A percentile compares a stretch with the other conserved stretches of the same genome.
phyloP scores from a whole-genome alignment of 2,888 invertebrate species.

The Latrodectus hesperus region DNA sequence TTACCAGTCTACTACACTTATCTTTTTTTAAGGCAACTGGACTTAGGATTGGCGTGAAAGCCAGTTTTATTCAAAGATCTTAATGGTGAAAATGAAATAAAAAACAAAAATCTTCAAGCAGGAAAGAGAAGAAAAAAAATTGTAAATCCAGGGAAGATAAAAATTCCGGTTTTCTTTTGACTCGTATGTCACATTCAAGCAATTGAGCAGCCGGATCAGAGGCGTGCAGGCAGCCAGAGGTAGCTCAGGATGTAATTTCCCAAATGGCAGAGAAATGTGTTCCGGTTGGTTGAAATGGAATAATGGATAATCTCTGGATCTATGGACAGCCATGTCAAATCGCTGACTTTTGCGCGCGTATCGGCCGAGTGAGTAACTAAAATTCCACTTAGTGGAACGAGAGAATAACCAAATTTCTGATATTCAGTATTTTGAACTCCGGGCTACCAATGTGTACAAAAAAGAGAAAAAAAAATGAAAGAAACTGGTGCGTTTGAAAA shows the following conservation, averaged over 20 bases:
- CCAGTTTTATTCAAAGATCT: too few species aligned
- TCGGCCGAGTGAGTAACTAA: neutral
- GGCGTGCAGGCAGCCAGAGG: neutral
- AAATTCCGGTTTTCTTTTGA: neutral
- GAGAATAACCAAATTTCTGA: neutral
- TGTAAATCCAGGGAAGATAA: neutral
- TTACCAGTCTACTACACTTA: too few species aligned
- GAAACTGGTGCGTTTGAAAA: too few species aligned
- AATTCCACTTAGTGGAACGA: constrained; percentile 1
- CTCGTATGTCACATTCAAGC: neutral
- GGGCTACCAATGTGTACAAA: too few species aligned
- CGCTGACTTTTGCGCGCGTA: neutral
- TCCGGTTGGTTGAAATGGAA: constrained; percentile 2
- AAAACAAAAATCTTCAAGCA: too few species aligned
- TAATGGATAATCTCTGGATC: constrained; percentile 3
- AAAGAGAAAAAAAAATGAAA: too few species aligned
- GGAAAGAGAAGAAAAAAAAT: too few species aligned
- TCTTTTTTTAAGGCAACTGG: too few species aligned
- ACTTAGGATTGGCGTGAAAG: too few species aligned
- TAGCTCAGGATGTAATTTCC: constrained; percentile 3
- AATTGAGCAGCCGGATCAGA: neutral
- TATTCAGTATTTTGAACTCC: too few species aligned
- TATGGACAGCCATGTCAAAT: neutral
- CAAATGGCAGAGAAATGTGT: constrained; percentile 5
- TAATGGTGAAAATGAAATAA: too few species aligned